Evolutionary conservation across 1,140 invertebrate species (phyloP), one percentile per base, ranked within the genome.

Genomic region (Zelostemma sp.): DNA sequence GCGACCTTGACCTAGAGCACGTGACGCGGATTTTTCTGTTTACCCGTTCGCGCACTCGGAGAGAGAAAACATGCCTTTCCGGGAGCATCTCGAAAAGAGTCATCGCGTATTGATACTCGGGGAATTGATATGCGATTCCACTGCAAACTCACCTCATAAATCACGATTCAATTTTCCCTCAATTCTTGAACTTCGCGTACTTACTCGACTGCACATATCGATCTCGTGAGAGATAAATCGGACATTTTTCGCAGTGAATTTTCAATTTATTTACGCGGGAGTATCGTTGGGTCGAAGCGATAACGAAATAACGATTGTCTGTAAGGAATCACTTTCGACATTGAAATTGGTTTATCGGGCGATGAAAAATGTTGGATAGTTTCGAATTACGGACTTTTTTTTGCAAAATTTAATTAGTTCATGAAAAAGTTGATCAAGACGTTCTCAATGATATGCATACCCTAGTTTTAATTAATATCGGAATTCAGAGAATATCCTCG

Each of bases 1-100:
- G n/a, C 49, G 61, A 72, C 68, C 72, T 69, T 72, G 64, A 58
- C 72, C 68, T 48, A 57, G n/a, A 49, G 28, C 35, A 63, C 43
- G 56, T 59, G 51, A 54, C 33, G 18, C 31, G 21, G 6, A 21
- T 49, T 60, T 45, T 49, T 58, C 40, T 57, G 31, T 64, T 58
- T 55, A 50, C 47, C 14, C 21, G 3, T 14, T 25, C 35, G 12
- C 19, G 15, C n/a, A 9, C 31, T 28, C 43, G 31, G 14, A 56
- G 3, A 17, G 15, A 35, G 46, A 35, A 58, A 48, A 35, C 18
- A 16, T 25, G 25, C 16, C 14, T 47, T 40, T 43, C 35, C 16
- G 47, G 55, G 16, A 14, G 17, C 14, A 48, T 43, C 8, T 33
- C 11, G 12, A n/a, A 14, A 4, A 41, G 15, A 15, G 38, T 56